A percentile compares a stretch with the other conserved stretches of the same genome.
These are phyloP conservation scores for Harpegnathos saltator DNA, from an alignment of 1,140 invertebrate genomes.

Conservation along the genomic window DNA sequence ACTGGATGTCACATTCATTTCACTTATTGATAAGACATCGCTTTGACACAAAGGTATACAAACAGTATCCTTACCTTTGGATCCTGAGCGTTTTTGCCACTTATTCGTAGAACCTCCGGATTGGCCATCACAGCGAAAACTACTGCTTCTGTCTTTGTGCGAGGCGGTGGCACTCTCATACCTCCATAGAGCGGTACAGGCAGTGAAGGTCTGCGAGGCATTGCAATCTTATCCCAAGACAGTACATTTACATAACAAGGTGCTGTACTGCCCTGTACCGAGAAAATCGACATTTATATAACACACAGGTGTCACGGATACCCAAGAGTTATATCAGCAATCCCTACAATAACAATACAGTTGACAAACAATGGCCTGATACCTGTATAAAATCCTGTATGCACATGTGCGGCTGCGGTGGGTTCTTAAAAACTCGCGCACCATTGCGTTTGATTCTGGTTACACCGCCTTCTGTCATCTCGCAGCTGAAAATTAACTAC, in stretches of 20 bases:
- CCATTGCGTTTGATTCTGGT: constrained; percentile 80
- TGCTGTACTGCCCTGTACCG: constrained; percentile 77
- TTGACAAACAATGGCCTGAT: constrained; percentile 49
- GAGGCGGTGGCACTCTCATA: constrained; percentile 89
- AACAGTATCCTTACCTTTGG: constrained; percentile 84
- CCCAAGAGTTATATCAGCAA: background rate
- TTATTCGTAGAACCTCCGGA: constrained; percentile 89
- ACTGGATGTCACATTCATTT: background rate
- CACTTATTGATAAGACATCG: constrained; percentile 3
- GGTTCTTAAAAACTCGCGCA: constrained; percentile 89
- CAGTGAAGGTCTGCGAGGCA: constrained; percentile 88
- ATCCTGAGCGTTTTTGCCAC: constrained; percentile 89
- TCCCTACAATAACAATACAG: background rate
- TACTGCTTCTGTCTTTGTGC: constrained; percentile 87
- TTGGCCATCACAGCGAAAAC: constrained; percentile 91
- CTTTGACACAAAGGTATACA: background rate
- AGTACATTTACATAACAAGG: constrained; percentile 89
- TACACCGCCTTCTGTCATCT: constrained; percentile 79
- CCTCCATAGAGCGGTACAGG: constrained; percentile 90
- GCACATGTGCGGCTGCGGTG: constrained; percentile 91
- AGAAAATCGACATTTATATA: constrained; percentile 33
- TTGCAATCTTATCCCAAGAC: constrained; percentile 90
- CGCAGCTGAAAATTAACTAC: constrained; percentile 67
- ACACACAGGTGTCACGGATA: background rate
- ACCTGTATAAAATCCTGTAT: constrained; percentile 89